These are phyloP conservation scores for Sceloporus tristichus DNA, from an alignment of 2,113 vertebrate species.

Conservation along the genomic window DNA sequence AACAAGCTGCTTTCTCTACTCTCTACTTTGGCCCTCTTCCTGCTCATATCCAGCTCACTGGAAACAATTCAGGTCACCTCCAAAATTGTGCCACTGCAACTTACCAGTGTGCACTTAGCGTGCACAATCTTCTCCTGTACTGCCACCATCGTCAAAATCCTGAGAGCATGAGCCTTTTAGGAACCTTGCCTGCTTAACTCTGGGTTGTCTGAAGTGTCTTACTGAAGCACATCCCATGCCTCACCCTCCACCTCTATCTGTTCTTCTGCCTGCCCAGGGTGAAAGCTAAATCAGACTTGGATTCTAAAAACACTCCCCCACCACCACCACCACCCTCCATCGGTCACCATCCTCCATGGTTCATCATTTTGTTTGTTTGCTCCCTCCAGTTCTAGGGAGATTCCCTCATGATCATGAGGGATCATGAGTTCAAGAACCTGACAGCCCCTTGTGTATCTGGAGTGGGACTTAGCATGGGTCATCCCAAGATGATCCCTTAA, in stretches of 20 bases:
- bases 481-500: neutral
- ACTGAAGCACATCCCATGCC: neutral
- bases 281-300: neutral
- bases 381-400: neutral
- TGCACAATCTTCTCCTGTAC: neutral
- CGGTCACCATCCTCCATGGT: neutral
- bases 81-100: neutral
- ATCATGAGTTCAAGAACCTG: too few relatives aligned
- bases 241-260: too few relatives aligned
- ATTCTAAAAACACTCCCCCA: neutral
- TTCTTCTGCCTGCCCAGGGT: neutral
- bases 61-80: neutral
- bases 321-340: neutral
- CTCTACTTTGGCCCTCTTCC: neutral
- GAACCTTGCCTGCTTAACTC: too few relatives aligned
- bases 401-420: too few relatives aligned
- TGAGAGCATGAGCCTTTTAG: too few relatives aligned
- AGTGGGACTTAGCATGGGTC: neutral
- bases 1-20: neutral
- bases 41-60: neutral
- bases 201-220: too few relatives aligned
- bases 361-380: neutral
- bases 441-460: neutral
- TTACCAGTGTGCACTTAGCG: neutral
- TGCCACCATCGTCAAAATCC: too few relatives aligned